phyloP scores from a whole-genome alignment of 1,140 invertebrate genomes.

The Sipha flava region DNA sequence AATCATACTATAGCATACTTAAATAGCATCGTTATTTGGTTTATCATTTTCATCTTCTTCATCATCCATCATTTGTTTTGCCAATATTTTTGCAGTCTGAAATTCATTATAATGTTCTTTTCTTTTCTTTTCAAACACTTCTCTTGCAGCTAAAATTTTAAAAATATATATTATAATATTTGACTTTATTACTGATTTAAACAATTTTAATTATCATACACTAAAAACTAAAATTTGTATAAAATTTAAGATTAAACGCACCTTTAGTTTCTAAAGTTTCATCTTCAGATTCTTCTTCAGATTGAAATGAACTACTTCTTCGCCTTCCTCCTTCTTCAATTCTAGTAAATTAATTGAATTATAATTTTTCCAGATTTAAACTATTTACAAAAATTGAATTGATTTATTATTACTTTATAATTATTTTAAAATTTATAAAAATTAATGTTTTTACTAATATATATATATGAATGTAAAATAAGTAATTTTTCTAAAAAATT shows the following conservation, averaged over 20 bases:
- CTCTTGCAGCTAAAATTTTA: conserved; percentile 52
- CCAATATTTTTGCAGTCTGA: conserved; percentile 80
- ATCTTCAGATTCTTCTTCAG: conserved; percentile 50
- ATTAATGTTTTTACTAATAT: too few relatives aligned
- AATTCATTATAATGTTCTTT: conserved; percentile 97
- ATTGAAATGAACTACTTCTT: background rate
- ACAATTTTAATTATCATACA: too few relatives aligned
- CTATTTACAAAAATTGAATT: background rate
- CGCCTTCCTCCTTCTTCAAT: conserved; percentile 7
- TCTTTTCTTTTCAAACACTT: conserved; percentile 80
- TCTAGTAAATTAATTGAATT: background rate
- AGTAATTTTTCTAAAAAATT: too few relatives aligned
- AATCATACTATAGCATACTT: too few relatives aligned
- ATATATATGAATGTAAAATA: too few relatives aligned
- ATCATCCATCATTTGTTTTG: conserved; percentile 81
- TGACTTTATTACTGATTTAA: too few relatives aligned
- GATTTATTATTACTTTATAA: background rate
- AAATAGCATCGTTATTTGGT: conserved; percentile 39
- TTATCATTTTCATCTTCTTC: conserved; percentile 70
- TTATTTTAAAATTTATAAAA: background rate
- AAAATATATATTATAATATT: too few relatives aligned
- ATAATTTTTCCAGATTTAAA: background rate
- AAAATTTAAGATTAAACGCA: conserved; percentile 38
- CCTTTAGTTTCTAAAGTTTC: conserved; percentile 54
- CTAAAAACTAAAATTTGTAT: background rate